These are phyloP conservation scores for Orussus abietinus DNA, from an alignment of 1,140 invertebrate species.

Conservation along the genomic window DNA sequence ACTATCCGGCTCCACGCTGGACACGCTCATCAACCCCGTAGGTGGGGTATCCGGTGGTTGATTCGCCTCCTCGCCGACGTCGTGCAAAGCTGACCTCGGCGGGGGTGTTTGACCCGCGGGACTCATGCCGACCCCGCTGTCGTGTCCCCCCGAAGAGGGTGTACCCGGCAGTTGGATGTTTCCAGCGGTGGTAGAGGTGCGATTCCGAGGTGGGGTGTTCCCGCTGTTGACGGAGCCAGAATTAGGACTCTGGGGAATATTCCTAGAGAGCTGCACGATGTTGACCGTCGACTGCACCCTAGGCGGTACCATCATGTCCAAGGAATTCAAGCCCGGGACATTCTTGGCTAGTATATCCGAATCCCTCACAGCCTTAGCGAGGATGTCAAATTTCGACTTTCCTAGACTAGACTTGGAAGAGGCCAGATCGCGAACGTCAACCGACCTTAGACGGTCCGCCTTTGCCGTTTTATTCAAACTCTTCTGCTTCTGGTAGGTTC, in stretches of 20 bases:
- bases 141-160: constrained; percentile 44
- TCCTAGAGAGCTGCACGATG: constrained; percentile 57
- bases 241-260: constrained; percentile 45
- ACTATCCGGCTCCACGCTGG: constrained; percentile 17
- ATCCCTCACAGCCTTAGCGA: constrained; percentile 36
- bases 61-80: constrained; percentile 47
- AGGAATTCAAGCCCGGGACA: constrained; percentile 54
- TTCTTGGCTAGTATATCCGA: constrained; percentile 49
- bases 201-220: constrained; percentile 35
- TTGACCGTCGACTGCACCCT: constrained; percentile 56
- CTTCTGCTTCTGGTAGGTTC: constrained; percentile 37
- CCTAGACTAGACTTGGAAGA: constrained; percentile 28
- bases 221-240: constrained; percentile 39
- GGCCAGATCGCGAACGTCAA: neutral
- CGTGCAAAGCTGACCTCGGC: constrained; percentile 38
- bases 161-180: constrained; percentile 40
- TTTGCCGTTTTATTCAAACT: too few relatives aligned
- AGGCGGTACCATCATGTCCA: constrained; percentile 57
- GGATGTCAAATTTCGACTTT: constrained; percentile 40
- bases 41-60: constrained; percentile 39
- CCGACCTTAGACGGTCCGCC: too few relatives aligned
- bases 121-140: constrained; percentile 50
- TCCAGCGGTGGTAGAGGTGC: constrained; percentile 31
- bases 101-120: constrained; percentile 48
- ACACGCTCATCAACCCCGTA: constrained; percentile 20